phyloP scores from a whole-genome alignment of 92 coral and sea anemone species.

The Palythoa heliodiscus region DNA sequence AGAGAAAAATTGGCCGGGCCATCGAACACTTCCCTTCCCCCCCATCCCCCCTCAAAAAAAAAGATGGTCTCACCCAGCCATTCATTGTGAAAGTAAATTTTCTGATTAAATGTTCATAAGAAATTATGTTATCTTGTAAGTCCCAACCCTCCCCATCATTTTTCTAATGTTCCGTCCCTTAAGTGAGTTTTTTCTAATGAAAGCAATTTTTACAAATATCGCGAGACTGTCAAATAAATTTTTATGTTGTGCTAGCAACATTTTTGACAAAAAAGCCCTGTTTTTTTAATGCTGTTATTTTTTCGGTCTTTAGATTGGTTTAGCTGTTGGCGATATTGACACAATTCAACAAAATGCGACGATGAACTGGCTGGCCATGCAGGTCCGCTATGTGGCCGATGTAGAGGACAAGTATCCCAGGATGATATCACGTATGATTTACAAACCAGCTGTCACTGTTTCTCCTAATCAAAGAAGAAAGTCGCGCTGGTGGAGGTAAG shows the following conservation, averaged over 20 bases:
- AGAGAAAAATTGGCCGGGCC: too few species aligned
- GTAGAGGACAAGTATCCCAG: constrained; percentile 28
- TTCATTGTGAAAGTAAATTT: too few species aligned
- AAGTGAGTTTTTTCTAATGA: too few species aligned
- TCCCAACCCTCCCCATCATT: too few species aligned
- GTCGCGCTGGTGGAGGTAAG: constrained; percentile 12
- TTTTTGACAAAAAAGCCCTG: background rate
- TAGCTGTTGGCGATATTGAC: constrained; percentile 41
- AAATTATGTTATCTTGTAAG: too few species aligned
- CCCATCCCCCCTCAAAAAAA: too few species aligned
- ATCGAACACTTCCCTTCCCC: too few species aligned
- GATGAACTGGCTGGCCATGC: constrained; percentile 30
- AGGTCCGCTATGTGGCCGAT: constrained; percentile 30
- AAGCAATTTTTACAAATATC: too few species aligned
- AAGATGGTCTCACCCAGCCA: too few species aligned
- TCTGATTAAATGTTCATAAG: too few species aligned
- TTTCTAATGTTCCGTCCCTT: too few species aligned
- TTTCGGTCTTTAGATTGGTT: constrained; percentile 13
- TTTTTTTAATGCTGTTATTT: background rate
- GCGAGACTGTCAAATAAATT: background rate
- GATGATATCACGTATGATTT: constrained; percentile 20
- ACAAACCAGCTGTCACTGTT: constrained; percentile 12
- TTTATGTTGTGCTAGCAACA: background rate
- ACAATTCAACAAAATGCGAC: constrained; percentile 38
- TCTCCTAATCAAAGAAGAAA: background rate